Percentiles rank a stretch among this genome's conserved stretches.
These are phyloP conservation scores for Caenorhabditis afra DNA, from an alignment of 2,888 invertebrate species.

Conservation along the genomic window DNA sequence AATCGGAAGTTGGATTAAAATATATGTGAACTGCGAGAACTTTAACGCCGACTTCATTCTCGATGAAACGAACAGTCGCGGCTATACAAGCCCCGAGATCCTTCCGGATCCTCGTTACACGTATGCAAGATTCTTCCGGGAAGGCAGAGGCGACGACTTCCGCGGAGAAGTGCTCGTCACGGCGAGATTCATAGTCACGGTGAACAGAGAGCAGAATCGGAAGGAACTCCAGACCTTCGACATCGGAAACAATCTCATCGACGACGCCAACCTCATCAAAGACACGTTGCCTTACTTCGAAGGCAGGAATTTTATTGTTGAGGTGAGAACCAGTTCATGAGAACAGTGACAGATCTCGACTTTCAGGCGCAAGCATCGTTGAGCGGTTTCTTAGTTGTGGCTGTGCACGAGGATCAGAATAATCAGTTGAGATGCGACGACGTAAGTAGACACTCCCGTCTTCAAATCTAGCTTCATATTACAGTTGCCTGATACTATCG, in stretches of 20 bases:
- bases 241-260: constrained; percentile 1
- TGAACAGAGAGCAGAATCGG: neutral
- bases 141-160: neutral
- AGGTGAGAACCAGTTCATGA: neutral
- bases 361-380: constrained; percentile 31
- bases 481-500: constrained; percentile 23
- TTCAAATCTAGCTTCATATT: neutral
- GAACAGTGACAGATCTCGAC: no score
- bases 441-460: no score
- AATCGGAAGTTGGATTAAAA: constrained; percentile 23
- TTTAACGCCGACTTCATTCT: constrained; percentile 25
- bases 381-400: constrained; percentile 35
- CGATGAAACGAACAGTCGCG: constrained; percentile 19
- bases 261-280: constrained; percentile 5
- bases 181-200: constrained; percentile 9
- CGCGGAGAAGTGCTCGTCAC: constrained; percentile 46
- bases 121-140: constrained; percentile 32
- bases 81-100: constrained; percentile 11
- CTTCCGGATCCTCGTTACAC: neutral
- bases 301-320: constrained; percentile 34
- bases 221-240: constrained; percentile 17
- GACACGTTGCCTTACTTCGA: neutral
- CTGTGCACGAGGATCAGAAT: constrained; percentile 38
- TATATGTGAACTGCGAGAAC: constrained; percentile 3
- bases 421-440: constrained; percentile 17